Evolutionary conservation across 2,888 invertebrate species (phyloP), one percentile per base, ranked within the genome.

Genomic region (Sialis lutaria): DNA sequence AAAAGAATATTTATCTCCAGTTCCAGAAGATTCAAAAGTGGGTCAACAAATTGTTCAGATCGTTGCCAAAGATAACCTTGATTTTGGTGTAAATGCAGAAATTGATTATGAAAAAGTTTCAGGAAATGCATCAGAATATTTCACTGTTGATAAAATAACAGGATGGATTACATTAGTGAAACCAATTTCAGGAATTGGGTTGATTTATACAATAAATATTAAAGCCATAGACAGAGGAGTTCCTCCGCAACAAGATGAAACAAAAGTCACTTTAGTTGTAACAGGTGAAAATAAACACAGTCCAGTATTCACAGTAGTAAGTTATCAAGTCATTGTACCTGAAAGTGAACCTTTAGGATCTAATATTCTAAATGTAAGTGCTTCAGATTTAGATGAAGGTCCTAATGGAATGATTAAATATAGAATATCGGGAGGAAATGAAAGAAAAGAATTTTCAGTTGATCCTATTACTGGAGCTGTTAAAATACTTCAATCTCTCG

Each of bases 381-480:
- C 93, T 4, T 77, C 79, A 1, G 95, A 95, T 61, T 74, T 74
- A 50, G 95, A 95, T 58, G 72, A 72, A 53, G 92, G 93, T 0
- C 87, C 91, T 0, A 95, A 95, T 61, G 93, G 93, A 5, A 81
- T 89, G 69, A 72, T 95, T 0, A 67, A 82, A 7, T 95, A 91
- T 62, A 71, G 76, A 39, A 89, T 92, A 54, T 82, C 85, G 0
- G 82, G 81, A 32, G 91, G 91, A 10, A 89, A 90, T 59, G 77
- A 81, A 51, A 74, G 80, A 4, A 77, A 78, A 55, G 80, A 85
- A 55, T 96, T 96, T 61, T 68, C 74, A 43, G 81, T 96, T 6
- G 77, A 92, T 60, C 64, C 81, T 0, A 67, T 73, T 12, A 77
- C 79, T 1, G 95, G 96, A 1, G 78, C 79, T 0, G 77, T 96